Conservation (phyloP, 2,888 invertebrate species). For the Agrenia bidenticulata region DNA sequence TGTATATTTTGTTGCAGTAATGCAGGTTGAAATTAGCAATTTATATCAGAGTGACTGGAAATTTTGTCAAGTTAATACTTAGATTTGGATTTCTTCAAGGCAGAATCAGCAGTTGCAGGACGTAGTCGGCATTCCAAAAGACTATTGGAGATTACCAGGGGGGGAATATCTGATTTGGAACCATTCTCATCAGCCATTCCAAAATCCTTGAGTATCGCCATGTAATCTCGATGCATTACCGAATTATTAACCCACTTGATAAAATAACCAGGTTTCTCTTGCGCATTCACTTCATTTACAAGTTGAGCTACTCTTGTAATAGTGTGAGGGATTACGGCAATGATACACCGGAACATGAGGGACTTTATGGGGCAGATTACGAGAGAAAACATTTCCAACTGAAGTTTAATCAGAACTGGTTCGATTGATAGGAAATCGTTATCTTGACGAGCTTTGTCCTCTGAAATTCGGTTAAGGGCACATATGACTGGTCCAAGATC, state of each 20-base stretch:
- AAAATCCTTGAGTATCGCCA: constrained; percentile 38
- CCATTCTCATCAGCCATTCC: constrained; percentile 37
- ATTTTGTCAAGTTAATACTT: too few relatives aligned
- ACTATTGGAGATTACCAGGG: not conserved
- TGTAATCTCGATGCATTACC: constrained; percentile 42
- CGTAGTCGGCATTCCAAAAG: not conserved
- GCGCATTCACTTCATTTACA: constrained; percentile 23
- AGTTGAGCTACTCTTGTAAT: constrained; percentile 17
- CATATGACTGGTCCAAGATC: constrained; percentile 36
- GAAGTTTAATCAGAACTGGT: constrained; percentile 40
- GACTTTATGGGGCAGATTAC: constrained; percentile 38
- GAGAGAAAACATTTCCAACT: constrained; percentile 41
- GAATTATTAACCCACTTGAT: constrained; percentile 50
- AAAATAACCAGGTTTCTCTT: constrained; percentile 13
- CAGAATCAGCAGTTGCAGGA: not conserved
- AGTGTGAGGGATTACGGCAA: constrained; percentile 33
- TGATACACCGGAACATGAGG: constrained; percentile 34
- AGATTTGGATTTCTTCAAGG: too few relatives aligned
- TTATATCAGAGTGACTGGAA: too few relatives aligned
- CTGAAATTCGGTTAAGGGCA: constrained; percentile 37
- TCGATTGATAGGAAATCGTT: constrained; percentile 35
- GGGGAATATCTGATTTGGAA: constrained; percentile 20
- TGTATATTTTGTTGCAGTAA: too few relatives aligned
- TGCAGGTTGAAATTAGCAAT: too few relatives aligned
- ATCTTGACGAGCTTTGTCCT: constrained; percentile 20